Evolutionary conservation across 2,888 invertebrate species (phyloP).

Genomic region (Dorcus parallelipipedus): DNA sequence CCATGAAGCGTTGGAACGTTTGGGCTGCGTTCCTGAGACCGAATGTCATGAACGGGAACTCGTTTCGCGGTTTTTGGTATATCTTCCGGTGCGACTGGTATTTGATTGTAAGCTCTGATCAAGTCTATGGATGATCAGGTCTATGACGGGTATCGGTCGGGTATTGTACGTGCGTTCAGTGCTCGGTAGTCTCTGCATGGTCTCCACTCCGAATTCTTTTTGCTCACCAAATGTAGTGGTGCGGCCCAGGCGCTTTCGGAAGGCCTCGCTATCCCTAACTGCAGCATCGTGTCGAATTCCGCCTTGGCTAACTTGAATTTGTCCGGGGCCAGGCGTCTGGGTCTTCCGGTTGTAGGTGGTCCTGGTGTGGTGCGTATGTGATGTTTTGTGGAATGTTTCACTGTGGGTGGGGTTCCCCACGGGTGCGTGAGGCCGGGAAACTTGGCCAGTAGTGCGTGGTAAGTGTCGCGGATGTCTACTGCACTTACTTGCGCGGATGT

Average conservation of each 20-base stretch:
- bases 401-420: background rate
- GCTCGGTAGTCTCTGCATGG: slow-evolving; percentile 41
- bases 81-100: slow-evolving; percentile 33
- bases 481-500: too few relatives aligned
- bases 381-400: slow-evolving; percentile 1
- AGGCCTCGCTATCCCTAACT: slow-evolving; percentile 24
- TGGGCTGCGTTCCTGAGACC: too few relatives aligned
- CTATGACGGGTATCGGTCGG: slow-evolving; percentile 47
- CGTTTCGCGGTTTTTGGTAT: slow-evolving; percentile 29
- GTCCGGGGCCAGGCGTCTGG: slow-evolving; percentile 13
- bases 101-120: slow-evolving; percentile 40
- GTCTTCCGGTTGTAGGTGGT: slow-evolving; percentile 1
- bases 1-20: too few relatives aligned
- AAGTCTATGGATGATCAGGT: slow-evolving; percentile 38
- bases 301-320: background rate
- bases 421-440: slow-evolving; percentile 1
- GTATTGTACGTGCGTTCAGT: slow-evolving; percentile 46
- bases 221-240: slow-evolving; percentile 37
- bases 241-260: slow-evolving; percentile 34
- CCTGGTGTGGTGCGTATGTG: slow-evolving; percentile 5
- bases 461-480: too few relatives aligned
- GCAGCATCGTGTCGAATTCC: slow-evolving; percentile 19
- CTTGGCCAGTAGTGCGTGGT: background rate
- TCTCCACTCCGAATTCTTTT: slow-evolving; percentile 33
- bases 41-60: too few relatives aligned